These are phyloP conservation scores for Arrhamphus sclerolepis DNA, from an alignment of 2,797 vertebrate genomes.

Conservation along the genomic window DNA sequence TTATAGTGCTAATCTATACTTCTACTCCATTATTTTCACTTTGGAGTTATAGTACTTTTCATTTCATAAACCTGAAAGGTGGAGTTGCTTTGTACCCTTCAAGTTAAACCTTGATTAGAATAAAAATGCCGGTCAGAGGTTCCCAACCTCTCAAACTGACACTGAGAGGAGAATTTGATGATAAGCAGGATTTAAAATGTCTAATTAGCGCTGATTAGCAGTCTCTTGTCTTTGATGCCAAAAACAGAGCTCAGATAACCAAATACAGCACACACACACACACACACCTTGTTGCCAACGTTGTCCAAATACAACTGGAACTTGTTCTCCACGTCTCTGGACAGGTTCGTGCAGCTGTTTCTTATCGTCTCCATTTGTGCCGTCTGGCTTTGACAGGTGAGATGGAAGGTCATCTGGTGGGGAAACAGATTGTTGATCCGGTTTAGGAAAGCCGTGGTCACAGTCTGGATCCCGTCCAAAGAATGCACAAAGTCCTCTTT, in stretches of 20 bases:
- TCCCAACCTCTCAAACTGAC: no score
- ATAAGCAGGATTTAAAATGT: no score
- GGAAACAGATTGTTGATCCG: constrained; percentile 76
- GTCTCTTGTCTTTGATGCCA: not conserved
- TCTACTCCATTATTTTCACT: no score
- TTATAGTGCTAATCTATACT: no score
- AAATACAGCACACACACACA: not conserved
- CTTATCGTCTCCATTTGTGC: constrained; percentile 77
- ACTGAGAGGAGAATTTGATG: no score
- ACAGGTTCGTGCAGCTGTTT: constrained; percentile 81
- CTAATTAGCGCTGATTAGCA: no score
- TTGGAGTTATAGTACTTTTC: no score
- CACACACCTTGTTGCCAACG: constrained; percentile 78
- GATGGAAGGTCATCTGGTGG: constrained; percentile 78
- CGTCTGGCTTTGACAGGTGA: constrained; percentile 76
- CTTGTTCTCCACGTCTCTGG: constrained; percentile 78
- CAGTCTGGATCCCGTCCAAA: constrained; percentile 69
- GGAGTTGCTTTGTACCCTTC: no score
- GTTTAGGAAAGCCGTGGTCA: constrained; percentile 69
- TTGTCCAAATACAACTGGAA: constrained; percentile 80
- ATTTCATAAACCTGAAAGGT: no score
- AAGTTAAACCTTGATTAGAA: no score
- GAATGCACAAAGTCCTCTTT: constrained; percentile 73
- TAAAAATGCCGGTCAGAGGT: no score
- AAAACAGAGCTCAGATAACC: not conserved